Percentiles rank a stretch among this genome's conserved stretches.
These are phyloP conservation scores for Falco punctatus DNA, from an alignment of 2,113 vertebrate species.

Conservation along the genomic window DNA sequence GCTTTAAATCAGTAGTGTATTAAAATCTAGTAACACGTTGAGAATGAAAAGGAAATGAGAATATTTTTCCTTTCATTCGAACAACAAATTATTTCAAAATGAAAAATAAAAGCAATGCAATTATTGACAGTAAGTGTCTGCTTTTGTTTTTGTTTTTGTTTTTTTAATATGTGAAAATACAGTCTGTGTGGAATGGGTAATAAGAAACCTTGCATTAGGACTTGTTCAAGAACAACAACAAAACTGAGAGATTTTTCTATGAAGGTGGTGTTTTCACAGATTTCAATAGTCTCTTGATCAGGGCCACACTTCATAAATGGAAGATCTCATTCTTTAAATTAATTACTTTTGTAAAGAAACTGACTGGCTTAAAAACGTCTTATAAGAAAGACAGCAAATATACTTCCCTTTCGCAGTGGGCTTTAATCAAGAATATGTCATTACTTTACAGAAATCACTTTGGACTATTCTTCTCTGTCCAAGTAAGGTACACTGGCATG, in stretches of 20 bases:
- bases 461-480: background rate
- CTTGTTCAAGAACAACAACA: background rate
- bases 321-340: background rate
- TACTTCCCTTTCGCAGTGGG: background rate
- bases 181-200: background rate
- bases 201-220: background rate
- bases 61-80: background rate
- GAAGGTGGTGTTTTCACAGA: background rate
- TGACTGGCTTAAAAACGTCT: background rate
- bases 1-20: background rate
- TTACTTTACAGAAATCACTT: background rate
- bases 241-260: background rate
- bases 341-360: background rate
- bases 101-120: background rate
- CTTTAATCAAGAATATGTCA: background rate
- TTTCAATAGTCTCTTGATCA: background rate
- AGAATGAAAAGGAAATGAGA: background rate
- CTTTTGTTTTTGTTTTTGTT: background rate
- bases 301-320: background rate
- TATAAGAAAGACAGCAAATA: background rate
- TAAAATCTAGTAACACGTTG: background rate
- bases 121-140: background rate
- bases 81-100: background rate
- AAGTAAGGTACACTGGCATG: background rate
- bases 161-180: background rate